Base-by-base conservation (phyloP, 2,888 invertebrate genomes). In the Globia sparganii region DNA sequence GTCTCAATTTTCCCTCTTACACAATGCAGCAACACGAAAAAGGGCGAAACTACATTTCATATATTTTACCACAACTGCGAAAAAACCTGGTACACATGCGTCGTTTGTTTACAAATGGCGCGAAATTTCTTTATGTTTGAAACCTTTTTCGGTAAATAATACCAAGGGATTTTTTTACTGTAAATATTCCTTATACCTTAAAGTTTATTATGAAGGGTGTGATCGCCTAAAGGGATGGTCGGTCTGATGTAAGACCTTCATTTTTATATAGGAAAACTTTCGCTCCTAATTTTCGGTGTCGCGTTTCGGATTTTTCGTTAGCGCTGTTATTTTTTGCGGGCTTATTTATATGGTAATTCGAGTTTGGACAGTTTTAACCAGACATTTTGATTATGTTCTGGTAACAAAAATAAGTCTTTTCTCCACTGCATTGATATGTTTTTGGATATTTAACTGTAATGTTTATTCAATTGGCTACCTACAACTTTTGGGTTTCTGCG, bases 101-200 rank as follows among this genome's bases (percentile, higher is more conserved):
- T 78, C 87, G 87, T 92, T 92, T 93, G 92, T 93, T 89, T 93
- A 89, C 90, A 91, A 92, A 93, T 92, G 91, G 90, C 78, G 91
- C 88, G 88, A 92, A 91, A 92, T 92, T 88, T 92, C 91, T 93
- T 93, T 92, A 92, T 91, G 89, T 85, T 69, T 78, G 80, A 87
- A 90, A 91, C 91, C 91, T 90, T 92, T 92, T 91, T 87, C 86
- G 85, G 88, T 88, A 89, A 90, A 91, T 90, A 87, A 88, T 87
- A 85, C 75, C 79, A 43, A 78, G 71, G 82, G 75, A 67, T 80
- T 87, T 88, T 77, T 88, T 86, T 81, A 77, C 72, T 83, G 87
- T 77, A 84, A 86, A 87, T 90, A 89, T 90, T 86, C 80, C 43
- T 84, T 88, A 88, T 89, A 82, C 80, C 81, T 84, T 84, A 81